These are phyloP conservation scores for Mechanitis mazaeus DNA, from an alignment of 2,888 invertebrate genomes.

Conservation along the genomic window DNA sequence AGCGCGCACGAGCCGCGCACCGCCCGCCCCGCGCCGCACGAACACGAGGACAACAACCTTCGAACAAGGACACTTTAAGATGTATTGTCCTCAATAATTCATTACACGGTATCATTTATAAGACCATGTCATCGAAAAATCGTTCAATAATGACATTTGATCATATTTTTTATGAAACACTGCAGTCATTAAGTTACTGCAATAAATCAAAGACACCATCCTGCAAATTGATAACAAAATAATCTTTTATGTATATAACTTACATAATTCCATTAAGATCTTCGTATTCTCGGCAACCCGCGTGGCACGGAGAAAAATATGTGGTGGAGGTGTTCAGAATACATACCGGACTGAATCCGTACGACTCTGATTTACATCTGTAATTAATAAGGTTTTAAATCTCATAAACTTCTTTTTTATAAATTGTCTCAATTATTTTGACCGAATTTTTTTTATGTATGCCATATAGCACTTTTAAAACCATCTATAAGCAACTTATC, in stretches of 20 bases:
- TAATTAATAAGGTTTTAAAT: not conserved
- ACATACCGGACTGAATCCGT: slow-evolving; percentile 63
- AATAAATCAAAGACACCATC: not conserved
- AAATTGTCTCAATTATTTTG: too few species aligned
- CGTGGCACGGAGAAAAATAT: slow-evolving; percentile 64
- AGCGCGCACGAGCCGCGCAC: slow-evolving; percentile 60
- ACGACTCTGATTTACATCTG: slow-evolving; percentile 53
- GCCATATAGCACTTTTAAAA: too few species aligned
- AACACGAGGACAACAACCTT: slow-evolving; percentile 55
- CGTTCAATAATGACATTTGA: not conserved
- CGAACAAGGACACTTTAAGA: not conserved
- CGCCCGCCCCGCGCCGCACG: slow-evolving; percentile 44
- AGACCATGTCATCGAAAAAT: not conserved
- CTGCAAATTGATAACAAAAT: not conserved
- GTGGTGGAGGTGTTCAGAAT: slow-evolving; percentile 45
- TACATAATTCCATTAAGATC: slow-evolving; percentile 56
- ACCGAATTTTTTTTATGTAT: too few species aligned
- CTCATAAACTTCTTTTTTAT: too few species aligned
- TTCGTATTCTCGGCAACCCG: slow-evolving; percentile 51
- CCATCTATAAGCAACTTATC: too few species aligned
- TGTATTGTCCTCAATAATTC: not conserved
- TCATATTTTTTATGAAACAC: not conserved
- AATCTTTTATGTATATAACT: slow-evolving; percentile 30
- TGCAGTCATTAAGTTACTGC: not conserved
- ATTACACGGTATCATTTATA: too few species aligned